Base-by-base conservation (phyloP, 2,113 vertebrate genomes). In the Eonycteris spelaea region DNA sequence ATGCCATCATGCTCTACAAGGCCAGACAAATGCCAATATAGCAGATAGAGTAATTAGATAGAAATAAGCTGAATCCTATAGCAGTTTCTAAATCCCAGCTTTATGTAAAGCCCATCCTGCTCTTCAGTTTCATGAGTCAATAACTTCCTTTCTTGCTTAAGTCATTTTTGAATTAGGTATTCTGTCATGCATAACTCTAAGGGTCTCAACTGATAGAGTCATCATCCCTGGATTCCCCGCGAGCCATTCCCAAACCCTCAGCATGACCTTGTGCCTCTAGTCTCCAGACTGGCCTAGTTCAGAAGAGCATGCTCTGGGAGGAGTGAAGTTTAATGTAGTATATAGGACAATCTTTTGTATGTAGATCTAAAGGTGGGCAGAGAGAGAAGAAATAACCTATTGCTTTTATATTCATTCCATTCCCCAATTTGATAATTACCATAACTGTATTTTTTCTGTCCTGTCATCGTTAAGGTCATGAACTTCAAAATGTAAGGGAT, bases 401-500 rank as follows among this genome's bases (percentile, higher is more conserved):
- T 90, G 14, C 55, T 67, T 86, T 77, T 93, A 63, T 57, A 67
- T 18, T 61, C 26, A 82, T 45, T 95, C 67, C 53, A 91, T 30
- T 33, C 40, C 83, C 93, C 93, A 18, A 80, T 59, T n/a, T 92
- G 74, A 84, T 45, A 83, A 89, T 86, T 73, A 93, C 30, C 53
- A 61, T 45, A 68, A 83, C 91, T 43, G 13, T 65, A 79, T 83
- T 79, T 68, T 61, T 84, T 61, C 45, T 86, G 4, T 67, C 26
- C 68, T 93, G 12, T 68, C 68, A 92, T 91, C 35, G 86, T 70
- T 93, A 92, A 91, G 63, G 78, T 86, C 73, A 86, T 35, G 19
- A 96, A 89, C 38, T 12, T 79, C 57, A 95, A 95, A 83, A 91
- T 80, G n/a, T n/a, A 91, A 93, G 43, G 13, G 15, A 74, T 82